Evolutionary conservation across 2,797 vertebrate species (phyloP), one percentile per base, ranked within the genome.

Genomic region (Melanotaenia boesemani): DNA sequence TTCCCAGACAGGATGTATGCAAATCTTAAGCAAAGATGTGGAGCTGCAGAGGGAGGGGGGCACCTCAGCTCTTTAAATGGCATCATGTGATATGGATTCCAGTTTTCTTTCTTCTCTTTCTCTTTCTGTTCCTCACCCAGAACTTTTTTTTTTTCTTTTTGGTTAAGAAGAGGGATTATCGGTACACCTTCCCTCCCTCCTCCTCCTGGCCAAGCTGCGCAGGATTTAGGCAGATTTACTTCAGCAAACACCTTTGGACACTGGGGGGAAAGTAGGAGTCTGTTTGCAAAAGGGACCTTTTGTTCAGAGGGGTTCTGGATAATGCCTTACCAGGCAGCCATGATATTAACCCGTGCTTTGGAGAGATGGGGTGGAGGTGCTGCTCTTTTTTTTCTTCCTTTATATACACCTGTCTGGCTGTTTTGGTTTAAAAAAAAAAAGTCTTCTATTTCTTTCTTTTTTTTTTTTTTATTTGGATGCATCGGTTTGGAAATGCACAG

Each of bases 221-320:
- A 94, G 96, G 96, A 97, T 97, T 97, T 97, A 96, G 96, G 92
- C 95, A 96, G 96, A 96, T 98, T 97, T 97, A 97, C 96, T 97
- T 96, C 96, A 94, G 95, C 96, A 96, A 98, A 97, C 96, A 97
- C 96, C 97, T 97, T 97, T 95, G 96, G 95, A 97, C 95, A 96
- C 95, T 95, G 94, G n/a, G 77, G 84, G 81, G 86, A 90, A 91
- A 94, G 95, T 89, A 94, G 94, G 92, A 95, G 95, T 94, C 96
- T 96, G 96, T 97, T 97, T 97, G 95, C 95, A 94, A 96, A 98
- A 96, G 95, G 93, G 96, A 90, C 92, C 96, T 97, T 97, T 98
- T 97, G 96, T 97, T 95, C 95, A 89, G 92, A 85, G 94, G 95
- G 95, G 95, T 96, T 92, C 92, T 73, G 92, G 95, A 93, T 96